phyloP scores from a whole-genome alignment of 2,888 invertebrate genomes.

The Drosophila quasianomalipes region DNA sequence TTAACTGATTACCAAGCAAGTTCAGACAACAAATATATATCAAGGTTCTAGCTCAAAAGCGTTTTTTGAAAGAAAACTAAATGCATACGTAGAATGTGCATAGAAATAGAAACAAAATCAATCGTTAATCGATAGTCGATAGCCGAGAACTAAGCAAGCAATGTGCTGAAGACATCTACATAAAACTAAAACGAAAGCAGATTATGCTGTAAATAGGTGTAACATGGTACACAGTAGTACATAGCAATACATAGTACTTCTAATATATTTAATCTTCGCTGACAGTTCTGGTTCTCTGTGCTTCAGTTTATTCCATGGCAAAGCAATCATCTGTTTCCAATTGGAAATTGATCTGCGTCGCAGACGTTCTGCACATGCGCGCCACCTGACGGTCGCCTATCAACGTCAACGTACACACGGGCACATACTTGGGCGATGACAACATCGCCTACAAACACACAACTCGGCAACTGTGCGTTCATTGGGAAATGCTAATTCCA shows the following conservation, averaged over 20 bases:
- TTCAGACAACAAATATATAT: not conserved
- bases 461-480: conserved; percentile 17
- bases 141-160: not conserved
- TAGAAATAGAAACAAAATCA: not conserved
- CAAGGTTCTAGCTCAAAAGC: not conserved
- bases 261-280: not conserved
- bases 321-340: not conserved
- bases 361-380: conserved; percentile 48
- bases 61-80: not conserved
- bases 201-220: not conserved
- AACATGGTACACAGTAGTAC: no score
- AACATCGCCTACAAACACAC: conserved; percentile 55
- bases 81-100: no score
- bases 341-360: conserved; percentile 23
- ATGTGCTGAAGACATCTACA: not conserved
- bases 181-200: not conserved
- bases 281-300: not conserved
- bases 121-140: not conserved
- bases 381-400: conserved; percentile 30
- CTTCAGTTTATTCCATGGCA: not conserved
- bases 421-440: conserved; percentile 68
- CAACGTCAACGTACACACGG: not conserved
- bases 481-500: conserved; percentile 52
- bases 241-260: no score
- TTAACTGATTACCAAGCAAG: not conserved